Percentiles rank a stretch among this genome's conserved stretches.
These are phyloP conservation scores for Lochmaea capreae DNA, from an alignment of 2,888 invertebrate species.

Conservation along the genomic window DNA sequence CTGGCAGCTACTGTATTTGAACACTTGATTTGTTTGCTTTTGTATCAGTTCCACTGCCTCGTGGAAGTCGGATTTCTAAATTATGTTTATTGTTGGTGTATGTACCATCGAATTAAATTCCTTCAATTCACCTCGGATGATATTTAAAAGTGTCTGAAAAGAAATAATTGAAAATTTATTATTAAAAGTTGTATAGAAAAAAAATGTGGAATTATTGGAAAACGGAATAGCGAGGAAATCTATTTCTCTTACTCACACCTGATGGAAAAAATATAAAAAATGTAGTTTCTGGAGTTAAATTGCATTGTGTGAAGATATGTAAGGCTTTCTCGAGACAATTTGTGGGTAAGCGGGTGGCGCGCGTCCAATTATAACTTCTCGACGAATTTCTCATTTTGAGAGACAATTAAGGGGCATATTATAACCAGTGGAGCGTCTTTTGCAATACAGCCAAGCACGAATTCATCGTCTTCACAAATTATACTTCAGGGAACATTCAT, in stretches of 20 bases:
- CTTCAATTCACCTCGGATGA: constrained; percentile 27
- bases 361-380: constrained; percentile 70
- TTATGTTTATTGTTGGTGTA: background rate
- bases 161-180: background rate
- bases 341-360: constrained; percentile 57
- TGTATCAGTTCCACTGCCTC: constrained; percentile 31
- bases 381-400: constrained; percentile 70
- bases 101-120: constrained; percentile 28
- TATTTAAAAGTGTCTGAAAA: background rate
- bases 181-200: background rate
- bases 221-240: background rate
- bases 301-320: constrained; percentile 49
- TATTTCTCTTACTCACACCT: background rate
- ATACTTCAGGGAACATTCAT: constrained; percentile 69
- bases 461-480: constrained; percentile 68
- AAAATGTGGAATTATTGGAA: background rate
- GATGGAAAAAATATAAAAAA: constrained; percentile 6
- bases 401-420: constrained; percentile 69
- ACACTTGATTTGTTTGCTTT: constrained; percentile 57
- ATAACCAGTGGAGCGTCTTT: constrained; percentile 66
- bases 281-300: constrained; percentile 43
- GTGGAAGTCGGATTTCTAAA: constrained; percentile 35
- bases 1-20: constrained; percentile 53
- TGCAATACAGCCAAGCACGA: constrained; percentile 62
- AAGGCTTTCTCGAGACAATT: constrained; percentile 54